Evolutionary conservation across 2,113 vertebrate species (phyloP), one percentile per base, ranked within the genome.

Genomic region (Apodemus speciosus): DNA sequence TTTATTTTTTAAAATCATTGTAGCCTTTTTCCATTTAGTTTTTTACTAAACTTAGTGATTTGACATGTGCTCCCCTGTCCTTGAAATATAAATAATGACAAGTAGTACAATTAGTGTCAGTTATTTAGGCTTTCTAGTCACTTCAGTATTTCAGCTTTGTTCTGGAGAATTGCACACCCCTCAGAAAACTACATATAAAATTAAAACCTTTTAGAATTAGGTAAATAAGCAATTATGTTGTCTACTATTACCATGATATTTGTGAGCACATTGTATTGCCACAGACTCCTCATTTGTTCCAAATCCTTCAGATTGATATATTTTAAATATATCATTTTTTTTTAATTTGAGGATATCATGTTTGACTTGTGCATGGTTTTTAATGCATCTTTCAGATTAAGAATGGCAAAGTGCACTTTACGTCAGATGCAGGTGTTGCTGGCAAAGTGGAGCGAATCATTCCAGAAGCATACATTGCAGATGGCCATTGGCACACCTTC

Each of bases 391-490:
- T 89, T 25, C 90, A 99, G 99, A 97, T 99, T 89, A 99, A 98
- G 98, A 99, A 98, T 23, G 99, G 99, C 30, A 99, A 99, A 97
- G 90, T 99, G 46, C 99, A 99, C 95, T 99, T 99, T 72, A 90
- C 98, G 6, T 99, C 99, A 0, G 99, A 99, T 2, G 99, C 99
- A 0, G 99, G 99, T 32, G 97, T 99, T 3, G 98, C 98, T 5
- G 99, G 99, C 25, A 99, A 99, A 73, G 99, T 99, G 97, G 99
- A 99, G 91, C 98, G 99, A 68, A 99, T 98, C 4, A 97, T 99
- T 76, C 98, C 98, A 0, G 99, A 99, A 6, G 96, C 97, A 0
- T 98, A 98, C 6, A 62, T 99, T 43, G 98, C 99, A 0, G 99
- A 99, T 43, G 99, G 99, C 8, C 99, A 98, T 88, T 99, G 99